Evolutionary conservation across 2,888 invertebrate species (phyloP).

Genomic region (Leptarthrus brevirostris): DNA sequence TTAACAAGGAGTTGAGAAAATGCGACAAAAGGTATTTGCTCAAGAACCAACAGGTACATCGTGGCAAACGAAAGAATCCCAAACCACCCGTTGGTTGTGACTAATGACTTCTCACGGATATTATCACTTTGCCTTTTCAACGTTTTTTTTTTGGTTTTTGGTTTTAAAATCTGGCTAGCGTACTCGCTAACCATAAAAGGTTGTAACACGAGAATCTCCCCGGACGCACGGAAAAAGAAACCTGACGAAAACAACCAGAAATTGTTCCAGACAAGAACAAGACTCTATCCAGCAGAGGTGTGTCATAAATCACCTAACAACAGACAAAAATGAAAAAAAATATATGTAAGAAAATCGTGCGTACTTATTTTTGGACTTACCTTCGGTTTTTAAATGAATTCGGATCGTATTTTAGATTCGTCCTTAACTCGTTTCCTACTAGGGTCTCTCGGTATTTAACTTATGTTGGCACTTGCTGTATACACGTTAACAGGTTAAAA

Average conservation of each 20-base stretch:
- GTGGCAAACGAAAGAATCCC: constrained; percentile 7
- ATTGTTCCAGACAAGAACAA: not conserved
- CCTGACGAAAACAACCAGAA: not conserved
- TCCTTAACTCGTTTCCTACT: constrained; percentile 5
- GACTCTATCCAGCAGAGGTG: not conserved
- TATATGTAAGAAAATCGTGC: not conserved
- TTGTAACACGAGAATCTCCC: not conserved
- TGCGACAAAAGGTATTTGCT: constrained; percentile 17
- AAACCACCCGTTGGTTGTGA: constrained; percentile 28
- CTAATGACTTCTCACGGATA: constrained; percentile 40
- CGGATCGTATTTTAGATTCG: constrained; percentile 2
- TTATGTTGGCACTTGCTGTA: not conserved
- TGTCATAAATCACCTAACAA: constrained; percentile 33
- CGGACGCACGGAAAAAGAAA: not conserved
- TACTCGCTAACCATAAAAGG: not conserved
- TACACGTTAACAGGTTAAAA: not conserved
- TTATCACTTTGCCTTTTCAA: constrained; percentile 25
- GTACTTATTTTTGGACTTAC: constrained; percentile 12
- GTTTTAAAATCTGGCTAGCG: constrained; percentile 1
- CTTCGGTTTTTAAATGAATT: constrained; percentile 41
- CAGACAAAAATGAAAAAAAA: not conserved
- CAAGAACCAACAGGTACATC: not conserved
- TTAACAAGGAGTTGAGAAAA: constrained; percentile 15
- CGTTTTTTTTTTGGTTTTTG: not conserved
- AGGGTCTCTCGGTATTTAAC: no score